These are phyloP conservation scores for Cryptoblepharus egeriae DNA, from an alignment of 2,797 vertebrate species.

Conservation along the genomic window DNA sequence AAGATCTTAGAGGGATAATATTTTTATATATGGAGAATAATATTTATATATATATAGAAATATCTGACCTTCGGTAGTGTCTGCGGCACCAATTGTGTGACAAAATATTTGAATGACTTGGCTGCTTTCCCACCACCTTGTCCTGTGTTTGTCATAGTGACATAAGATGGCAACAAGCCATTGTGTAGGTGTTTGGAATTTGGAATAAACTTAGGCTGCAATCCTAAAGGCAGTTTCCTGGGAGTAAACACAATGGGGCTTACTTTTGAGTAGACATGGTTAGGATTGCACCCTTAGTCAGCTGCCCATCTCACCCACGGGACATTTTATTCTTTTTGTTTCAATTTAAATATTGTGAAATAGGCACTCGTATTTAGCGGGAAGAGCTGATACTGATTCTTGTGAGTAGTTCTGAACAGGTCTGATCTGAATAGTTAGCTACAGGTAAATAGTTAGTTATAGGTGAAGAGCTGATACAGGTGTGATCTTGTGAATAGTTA, in stretches of 20 bases:
- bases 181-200: background rate
- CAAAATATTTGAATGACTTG: background rate
- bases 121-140: background rate
- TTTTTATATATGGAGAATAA: too few relatives aligned
- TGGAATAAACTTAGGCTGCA: background rate
- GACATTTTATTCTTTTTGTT: background rate
- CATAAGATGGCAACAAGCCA: background rate
- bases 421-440: too few relatives aligned
- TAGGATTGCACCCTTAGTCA: too few relatives aligned
- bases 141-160: background rate
- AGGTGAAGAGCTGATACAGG: background rate
- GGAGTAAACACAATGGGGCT: too few relatives aligned
- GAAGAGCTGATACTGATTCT: too few relatives aligned
- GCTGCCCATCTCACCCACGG: background rate
- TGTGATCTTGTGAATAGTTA: background rate
- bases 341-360: background rate
- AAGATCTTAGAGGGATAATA: too few relatives aligned
- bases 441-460: too few relatives aligned
- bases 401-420: too few relatives aligned
- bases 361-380: background rate
- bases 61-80: background rate
- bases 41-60: background rate
- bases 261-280: too few relatives aligned
- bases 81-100: background rate
- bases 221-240: too few relatives aligned